Evolutionary conservation across 2,797 vertebrate species (phyloP), one percentile per base, ranked within the genome.

Genomic region (Gymnodraco acuticeps): DNA sequence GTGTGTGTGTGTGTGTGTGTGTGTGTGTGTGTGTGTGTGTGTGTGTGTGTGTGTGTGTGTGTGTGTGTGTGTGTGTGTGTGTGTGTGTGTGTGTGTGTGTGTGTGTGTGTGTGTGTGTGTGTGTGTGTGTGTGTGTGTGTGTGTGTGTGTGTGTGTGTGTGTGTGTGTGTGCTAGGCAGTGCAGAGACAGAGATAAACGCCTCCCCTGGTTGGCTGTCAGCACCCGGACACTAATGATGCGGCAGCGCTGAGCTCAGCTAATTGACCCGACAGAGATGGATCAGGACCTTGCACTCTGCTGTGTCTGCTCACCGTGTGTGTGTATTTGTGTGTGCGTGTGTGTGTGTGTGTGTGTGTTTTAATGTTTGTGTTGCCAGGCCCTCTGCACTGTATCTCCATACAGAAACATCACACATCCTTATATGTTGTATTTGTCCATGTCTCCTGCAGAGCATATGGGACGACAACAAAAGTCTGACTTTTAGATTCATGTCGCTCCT

Each of bases 241-340:
- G 67, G 88, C 85, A 80, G 78, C 62, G 89, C 93, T 94, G 94
- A 94, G 92, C 89, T 90, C 92, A 93, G 93, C 93, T 88, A 86
- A 89, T 87, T 84, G 83, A 69, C 64, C 85, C 64, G 92, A 93
- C 94, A 92, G 88, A 93, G 94, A 94, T 92, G 85, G 88, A 94
- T 93, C 88, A 82, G 87, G 80, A 83, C 55, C 61, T 75, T 38
- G 45, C 55, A 41, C 62, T 83, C 76, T 84, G 79, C 86, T 89
- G 78, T 63, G 56, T 87, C 70, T 82, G 86, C 83, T 87, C 2
- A 0, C 78, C 66, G 45, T 53, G 42, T 73, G 45, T 58, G 31
- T 75, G 43, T 58, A n/a, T n/a, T n/a, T n/a, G n/a, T n/a, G n/a
- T n/a, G n/a, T n/a, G n/a, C n/a, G 20, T 20, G 20, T 20, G 65